Evolutionary conservation across 2,888 invertebrate species (phyloP).

Genomic region (Dolomedes plantarius): DNA sequence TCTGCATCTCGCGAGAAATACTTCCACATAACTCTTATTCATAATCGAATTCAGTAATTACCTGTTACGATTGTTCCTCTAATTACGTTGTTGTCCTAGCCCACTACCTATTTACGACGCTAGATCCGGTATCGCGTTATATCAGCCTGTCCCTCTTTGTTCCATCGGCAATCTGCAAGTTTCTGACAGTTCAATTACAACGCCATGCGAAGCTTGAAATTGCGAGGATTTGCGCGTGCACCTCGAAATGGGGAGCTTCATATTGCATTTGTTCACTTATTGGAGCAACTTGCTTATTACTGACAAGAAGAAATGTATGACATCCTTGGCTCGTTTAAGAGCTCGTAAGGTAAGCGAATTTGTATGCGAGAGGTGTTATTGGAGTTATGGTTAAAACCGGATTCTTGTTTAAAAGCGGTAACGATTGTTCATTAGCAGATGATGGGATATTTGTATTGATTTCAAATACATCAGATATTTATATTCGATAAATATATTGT

Average conservation of each 20-base stretch:
- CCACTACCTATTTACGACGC: not conserved
- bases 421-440: too few species aligned
- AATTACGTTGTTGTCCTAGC: not conserved
- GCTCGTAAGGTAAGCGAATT: too few species aligned
- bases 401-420: too few species aligned
- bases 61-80: not conserved
- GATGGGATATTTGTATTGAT: too few species aligned
- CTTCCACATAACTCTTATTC: too few species aligned
- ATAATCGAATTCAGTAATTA: not conserved
- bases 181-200: conserved; percentile 5
- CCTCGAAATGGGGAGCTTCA: not conserved
- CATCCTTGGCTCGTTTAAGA: too few species aligned
- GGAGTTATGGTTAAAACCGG: too few species aligned
- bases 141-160: not conserved
- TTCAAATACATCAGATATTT: too few species aligned
- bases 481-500: too few species aligned
- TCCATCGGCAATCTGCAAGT: not conserved
- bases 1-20: too few species aligned
- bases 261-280: not conserved
- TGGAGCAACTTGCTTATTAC: not conserved
- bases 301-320: not conserved
- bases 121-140: not conserved
- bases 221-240: not conserved
- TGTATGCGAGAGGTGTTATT: too few species aligned
- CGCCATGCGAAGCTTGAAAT: not conserved